Evolutionary conservation across 2,113 vertebrate genomes (phyloP).

Genomic region (Apteryx owenii): DNA sequence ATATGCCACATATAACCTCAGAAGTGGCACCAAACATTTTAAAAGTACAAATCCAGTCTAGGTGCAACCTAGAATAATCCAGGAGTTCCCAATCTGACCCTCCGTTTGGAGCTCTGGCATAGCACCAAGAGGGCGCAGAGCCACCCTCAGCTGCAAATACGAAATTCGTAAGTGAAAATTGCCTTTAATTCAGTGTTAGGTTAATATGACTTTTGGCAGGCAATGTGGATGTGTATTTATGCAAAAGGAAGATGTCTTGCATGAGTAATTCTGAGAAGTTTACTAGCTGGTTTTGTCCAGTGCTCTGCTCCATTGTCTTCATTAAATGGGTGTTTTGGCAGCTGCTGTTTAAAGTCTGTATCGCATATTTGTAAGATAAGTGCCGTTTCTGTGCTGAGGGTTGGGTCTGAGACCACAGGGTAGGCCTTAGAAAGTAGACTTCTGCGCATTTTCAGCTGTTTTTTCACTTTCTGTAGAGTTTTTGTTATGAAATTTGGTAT

Average conservation of each 20-base stretch:
- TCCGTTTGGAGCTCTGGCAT: not conserved
- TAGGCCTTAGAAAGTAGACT: not conserved
- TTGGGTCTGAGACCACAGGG: not conserved
- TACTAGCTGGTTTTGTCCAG: not conserved
- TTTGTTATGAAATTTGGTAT: not conserved
- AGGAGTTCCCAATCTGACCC: not conserved
- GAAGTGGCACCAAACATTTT: not conserved
- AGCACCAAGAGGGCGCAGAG: not conserved
- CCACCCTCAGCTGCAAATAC: too few relatives aligned
- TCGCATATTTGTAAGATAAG: not conserved
- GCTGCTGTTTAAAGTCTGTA: not conserved
- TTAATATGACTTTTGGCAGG: not conserved
- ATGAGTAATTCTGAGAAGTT: not conserved
- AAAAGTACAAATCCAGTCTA: not conserved
- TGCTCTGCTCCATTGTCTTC: not conserved
- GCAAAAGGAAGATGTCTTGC: not conserved
- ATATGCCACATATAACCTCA: not conserved
- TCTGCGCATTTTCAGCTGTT: not conserved
- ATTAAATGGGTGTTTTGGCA: not conserved
- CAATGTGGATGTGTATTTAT: fast-evolving
- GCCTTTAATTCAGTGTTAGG: not conserved
- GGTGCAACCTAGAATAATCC: not conserved
- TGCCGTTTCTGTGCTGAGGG: not conserved
- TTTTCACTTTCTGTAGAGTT: not conserved
- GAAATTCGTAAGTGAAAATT: not conserved